phyloP scores from a whole-genome alignment of 2,797 vertebrate genomes.

The Pseudocheirus occidentalis region DNA sequence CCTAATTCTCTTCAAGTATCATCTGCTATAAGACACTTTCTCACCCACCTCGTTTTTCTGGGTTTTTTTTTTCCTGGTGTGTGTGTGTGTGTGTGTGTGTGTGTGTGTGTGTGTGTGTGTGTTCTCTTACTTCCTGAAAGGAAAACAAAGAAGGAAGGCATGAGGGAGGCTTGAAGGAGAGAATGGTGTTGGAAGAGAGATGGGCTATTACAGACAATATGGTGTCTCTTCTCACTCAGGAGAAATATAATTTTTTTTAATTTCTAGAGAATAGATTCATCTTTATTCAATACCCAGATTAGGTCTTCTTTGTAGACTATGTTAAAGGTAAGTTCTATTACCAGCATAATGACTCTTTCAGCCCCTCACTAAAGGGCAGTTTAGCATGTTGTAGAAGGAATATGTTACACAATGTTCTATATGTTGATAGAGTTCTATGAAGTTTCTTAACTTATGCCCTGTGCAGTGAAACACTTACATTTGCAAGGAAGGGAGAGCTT shows the following conservation, averaged over 20 bases:
- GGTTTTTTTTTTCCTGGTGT: no score
- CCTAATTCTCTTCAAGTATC: not conserved
- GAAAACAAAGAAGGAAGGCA: not conserved
- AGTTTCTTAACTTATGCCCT: not conserved
- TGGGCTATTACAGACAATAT: not conserved
- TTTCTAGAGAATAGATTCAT: not conserved
- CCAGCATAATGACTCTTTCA: not conserved
- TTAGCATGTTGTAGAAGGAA: not conserved
- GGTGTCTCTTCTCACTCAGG: not conserved
- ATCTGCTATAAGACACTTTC: not conserved
- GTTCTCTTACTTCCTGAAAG: not conserved
- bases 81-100: not conserved
- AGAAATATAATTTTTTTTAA: not conserved
- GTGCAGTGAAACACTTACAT: not conserved
- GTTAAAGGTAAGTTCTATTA: not conserved
- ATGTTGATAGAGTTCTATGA: not conserved
- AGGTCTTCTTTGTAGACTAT: not conserved
- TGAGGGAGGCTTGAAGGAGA: not conserved
- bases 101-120: not conserved
- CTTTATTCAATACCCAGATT: not conserved
- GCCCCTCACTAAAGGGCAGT: not conserved
- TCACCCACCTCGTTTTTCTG: not conserved
- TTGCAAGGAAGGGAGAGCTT: not conserved
- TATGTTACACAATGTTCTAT: not conserved
- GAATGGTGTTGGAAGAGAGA: not conserved